Conservation (phyloP, 1,140 invertebrate genomes). For the Prorops nasuta region DNA sequence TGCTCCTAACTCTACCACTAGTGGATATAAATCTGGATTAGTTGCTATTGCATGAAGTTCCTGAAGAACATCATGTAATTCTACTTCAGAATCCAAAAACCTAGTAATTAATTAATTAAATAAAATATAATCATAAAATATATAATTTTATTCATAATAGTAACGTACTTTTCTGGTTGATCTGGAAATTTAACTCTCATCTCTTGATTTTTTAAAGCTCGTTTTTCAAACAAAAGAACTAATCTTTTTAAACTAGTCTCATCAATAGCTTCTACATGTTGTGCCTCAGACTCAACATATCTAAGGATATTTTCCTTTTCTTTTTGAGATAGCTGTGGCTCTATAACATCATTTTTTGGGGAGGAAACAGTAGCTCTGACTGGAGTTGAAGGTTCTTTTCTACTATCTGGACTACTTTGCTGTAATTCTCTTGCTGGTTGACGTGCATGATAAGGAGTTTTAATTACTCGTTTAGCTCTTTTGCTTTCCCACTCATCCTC, state of each 20-base stretch:
- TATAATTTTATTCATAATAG: neutral
- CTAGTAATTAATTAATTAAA: conserved; percentile 48
- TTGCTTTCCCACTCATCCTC: conserved; percentile 61
- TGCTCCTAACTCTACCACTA: conserved; percentile 86
- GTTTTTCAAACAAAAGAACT: conserved; percentile 91
- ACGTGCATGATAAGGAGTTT: conserved; percentile 52
- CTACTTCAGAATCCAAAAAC: conserved; percentile 99
- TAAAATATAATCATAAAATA: neutral
- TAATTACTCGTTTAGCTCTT: conserved; percentile 46
- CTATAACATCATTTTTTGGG: conserved; percentile 57
- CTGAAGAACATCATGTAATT: conserved; percentile 88
- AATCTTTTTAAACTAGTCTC: conserved; percentile 86
- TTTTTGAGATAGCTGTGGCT: conserved; percentile 67
- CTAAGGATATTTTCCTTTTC: conserved; percentile 78
- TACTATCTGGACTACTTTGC: conserved; percentile 51
- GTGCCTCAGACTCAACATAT: conserved; percentile 79
- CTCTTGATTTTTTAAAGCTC: conserved; percentile 92
- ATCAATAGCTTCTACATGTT: conserved; percentile 81
- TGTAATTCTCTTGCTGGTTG: conserved; percentile 33
- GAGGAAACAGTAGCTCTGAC: conserved; percentile 53
- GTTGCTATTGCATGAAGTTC: conserved; percentile 94
- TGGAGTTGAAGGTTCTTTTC: conserved; percentile 56
- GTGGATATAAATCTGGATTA: conserved; percentile 90
- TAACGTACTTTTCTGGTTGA: conserved; percentile 81
- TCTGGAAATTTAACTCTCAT: conserved; percentile 98